These are phyloP conservation scores for Caenorhabditis sp. DNA, from an alignment of 2,888 invertebrate genomes.

Conservation along the genomic window DNA sequence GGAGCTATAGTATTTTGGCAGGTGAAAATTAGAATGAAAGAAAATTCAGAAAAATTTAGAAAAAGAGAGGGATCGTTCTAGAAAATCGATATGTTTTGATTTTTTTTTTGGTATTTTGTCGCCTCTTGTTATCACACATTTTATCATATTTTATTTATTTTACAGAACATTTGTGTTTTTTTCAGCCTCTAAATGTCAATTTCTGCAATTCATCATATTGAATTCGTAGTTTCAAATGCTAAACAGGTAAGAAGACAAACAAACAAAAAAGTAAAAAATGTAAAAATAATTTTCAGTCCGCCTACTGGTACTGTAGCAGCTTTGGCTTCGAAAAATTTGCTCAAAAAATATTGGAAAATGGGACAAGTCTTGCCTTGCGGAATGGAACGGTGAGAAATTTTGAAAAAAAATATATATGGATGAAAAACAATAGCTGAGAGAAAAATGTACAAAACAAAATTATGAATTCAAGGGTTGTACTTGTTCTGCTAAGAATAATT, in stretches of 20 bases:
- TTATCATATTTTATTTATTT: neutral
- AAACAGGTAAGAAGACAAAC: slow-evolving; percentile 41
- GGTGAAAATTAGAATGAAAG: neutral
- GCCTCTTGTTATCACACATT: neutral
- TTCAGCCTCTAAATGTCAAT: slow-evolving; percentile 5
- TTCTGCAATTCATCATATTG: slow-evolving; percentile 56
- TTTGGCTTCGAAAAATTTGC: slow-evolving; percentile 67
- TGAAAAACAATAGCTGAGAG: neutral
- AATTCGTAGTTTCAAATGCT: slow-evolving; percentile 65
- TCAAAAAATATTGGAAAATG: slow-evolving; percentile 27
- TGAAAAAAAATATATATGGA: neutral
- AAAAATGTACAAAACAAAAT: neutral
- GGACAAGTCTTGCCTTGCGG: slow-evolving; percentile 53
- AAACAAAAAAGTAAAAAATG: neutral
- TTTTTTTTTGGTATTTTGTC: no score
- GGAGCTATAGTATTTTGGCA: neutral
- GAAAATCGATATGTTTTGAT: neutral
- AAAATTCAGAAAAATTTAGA: neutral
- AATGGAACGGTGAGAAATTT: slow-evolving; percentile 54
- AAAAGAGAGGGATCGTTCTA: neutral
- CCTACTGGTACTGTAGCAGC: slow-evolving; percentile 67
- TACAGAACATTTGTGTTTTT: neutral
- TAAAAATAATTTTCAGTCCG: slow-evolving; percentile 46
- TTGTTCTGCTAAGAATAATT: no score
- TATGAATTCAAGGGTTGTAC: no score